Evolutionary conservation across 2,797 vertebrate species (phyloP).

Genomic region (Sitta carolinensis): DNA sequence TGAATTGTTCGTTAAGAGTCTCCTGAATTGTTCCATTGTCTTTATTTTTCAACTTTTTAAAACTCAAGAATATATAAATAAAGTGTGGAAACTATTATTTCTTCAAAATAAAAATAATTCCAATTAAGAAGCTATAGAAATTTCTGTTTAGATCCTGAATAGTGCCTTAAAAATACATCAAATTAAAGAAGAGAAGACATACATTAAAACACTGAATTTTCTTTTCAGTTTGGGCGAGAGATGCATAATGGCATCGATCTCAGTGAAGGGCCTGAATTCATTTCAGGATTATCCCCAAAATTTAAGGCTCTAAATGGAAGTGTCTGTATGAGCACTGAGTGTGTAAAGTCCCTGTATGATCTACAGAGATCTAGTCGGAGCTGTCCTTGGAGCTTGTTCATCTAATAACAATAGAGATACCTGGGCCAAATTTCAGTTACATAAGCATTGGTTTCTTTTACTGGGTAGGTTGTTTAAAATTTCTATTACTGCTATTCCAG

Average conservation of each 20-base stretch:
- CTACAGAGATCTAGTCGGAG: not conserved
- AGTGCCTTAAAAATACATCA: not conserved
- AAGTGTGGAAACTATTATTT: not conserved
- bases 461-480: not conserved
- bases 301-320: not conserved
- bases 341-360: fast-evolving
- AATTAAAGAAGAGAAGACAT: not conserved
- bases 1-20: not conserved
- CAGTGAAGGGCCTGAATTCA: not conserved
- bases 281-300: not conserved
- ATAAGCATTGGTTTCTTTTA: not conserved
- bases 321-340: not conserved
- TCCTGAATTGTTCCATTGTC: not conserved
- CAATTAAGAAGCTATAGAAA: not conserved
- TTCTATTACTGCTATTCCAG: not conserved
- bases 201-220: not conserved
- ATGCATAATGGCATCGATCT: not conserved
- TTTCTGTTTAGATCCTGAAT: not conserved
- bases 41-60: not conserved
- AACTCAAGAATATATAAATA: not conserved
- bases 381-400: not conserved
- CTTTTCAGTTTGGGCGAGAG: not conserved
- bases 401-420: not conserved
- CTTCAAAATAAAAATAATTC: not conserved
- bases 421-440: not conserved